phyloP scores from a whole-genome alignment of 2,797 vertebrate genomes.

The Argyrosomus regius region DNA sequence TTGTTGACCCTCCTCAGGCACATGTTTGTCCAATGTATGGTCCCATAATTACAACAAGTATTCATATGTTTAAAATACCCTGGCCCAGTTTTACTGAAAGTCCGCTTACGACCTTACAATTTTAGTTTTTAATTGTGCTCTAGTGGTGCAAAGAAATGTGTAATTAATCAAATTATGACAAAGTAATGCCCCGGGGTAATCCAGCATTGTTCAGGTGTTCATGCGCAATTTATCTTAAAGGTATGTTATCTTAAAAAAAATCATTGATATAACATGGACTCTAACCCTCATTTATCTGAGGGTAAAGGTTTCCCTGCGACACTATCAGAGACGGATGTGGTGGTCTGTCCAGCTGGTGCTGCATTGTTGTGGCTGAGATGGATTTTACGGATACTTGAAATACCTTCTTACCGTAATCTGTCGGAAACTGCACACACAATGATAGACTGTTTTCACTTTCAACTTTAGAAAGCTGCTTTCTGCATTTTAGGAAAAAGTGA shows the following conservation, averaged over 20 bases:
- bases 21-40: neutral
- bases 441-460: no score
- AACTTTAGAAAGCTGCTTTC: neutral
- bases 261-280: neutral
- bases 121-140: neutral
- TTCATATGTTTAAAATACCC: neutral
- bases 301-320: neutral
- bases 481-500: neutral
- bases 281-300: neutral
- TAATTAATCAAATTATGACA: neutral
- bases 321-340: conserved; percentile 2
- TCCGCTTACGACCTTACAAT: neutral
- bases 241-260: neutral
- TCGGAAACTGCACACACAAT: neutral
- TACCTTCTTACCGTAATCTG: neutral
- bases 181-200: neutral
- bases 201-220: neutral
- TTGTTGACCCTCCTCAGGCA: neutral
- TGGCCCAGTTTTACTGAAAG: neutral
- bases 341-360: neutral
- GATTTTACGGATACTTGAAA: neutral
- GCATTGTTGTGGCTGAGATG: neutral
- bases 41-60: neutral
- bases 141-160: no score
- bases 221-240: neutral